Conservation (phyloP, 2,113 vertebrate genomes). For the Ciconia boyciana region DNA sequence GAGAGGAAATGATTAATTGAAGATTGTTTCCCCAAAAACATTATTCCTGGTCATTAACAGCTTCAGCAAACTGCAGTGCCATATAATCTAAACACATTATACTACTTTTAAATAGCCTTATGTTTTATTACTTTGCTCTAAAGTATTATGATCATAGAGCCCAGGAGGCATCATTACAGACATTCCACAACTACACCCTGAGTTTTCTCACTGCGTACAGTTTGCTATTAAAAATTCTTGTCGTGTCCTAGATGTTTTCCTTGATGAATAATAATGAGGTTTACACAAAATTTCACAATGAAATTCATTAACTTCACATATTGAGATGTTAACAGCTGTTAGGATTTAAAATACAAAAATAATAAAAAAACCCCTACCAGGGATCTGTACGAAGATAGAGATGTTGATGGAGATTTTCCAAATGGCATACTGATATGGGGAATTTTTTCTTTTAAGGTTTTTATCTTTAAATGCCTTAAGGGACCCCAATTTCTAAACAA, state of each 20-base stretch:
- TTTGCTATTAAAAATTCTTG: constrained; percentile 45
- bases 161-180: constrained; percentile 58
- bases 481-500: neutral
- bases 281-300: neutral
- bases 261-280: constrained; percentile 14
- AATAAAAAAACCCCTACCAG: neutral
- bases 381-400: neutral
- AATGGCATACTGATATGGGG: neutral
- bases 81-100: constrained; percentile 65
- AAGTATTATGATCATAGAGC: constrained; percentile 48
- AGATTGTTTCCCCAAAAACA: constrained; percentile 77
- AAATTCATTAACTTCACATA: constrained; percentile 4
- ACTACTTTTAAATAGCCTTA: constrained; percentile 63
- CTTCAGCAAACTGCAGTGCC: constrained; percentile 61
- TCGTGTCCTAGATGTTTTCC: neutral
- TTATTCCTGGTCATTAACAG: constrained; percentile 76
- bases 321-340: constrained; percentile 12
- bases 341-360: neutral
- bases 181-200: constrained; percentile 25
- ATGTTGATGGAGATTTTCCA: neutral
- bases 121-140: constrained; percentile 66
- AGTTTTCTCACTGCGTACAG: constrained; percentile 2
- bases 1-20: constrained; percentile 80
- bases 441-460: neutral
- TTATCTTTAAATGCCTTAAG: neutral